Conservation (phyloP, 1,140 invertebrate species). For the Sesamia nonagrioides region DNA sequence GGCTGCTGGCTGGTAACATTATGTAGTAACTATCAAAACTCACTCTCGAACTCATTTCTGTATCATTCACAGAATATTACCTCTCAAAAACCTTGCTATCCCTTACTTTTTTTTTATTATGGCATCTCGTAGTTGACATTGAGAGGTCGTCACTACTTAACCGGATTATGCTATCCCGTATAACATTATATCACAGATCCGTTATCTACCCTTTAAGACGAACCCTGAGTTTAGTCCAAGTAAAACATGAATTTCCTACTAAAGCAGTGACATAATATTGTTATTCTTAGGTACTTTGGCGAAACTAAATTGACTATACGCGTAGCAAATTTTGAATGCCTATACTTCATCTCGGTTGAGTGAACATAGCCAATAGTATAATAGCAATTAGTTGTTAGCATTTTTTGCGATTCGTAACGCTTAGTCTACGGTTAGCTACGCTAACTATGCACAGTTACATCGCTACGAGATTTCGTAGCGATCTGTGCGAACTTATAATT, state of each 20-base stretch:
- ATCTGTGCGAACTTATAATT: neutral
- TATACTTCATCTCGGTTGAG: neutral
- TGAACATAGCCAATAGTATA: neutral
- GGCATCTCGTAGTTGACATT: too few relatives aligned
- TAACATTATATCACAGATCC: too few relatives aligned
- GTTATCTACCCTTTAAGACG: too few relatives aligned
- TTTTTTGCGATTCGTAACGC: neutral
- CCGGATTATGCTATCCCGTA: too few relatives aligned
- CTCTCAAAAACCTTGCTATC: too few relatives aligned
- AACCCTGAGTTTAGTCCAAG: too few relatives aligned
- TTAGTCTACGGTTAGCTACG: conserved; percentile 9
- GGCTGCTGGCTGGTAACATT: too few relatives aligned
- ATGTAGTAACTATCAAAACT: too few relatives aligned
- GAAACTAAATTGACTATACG: neutral
- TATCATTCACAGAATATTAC: too few relatives aligned
- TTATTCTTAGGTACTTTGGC: neutral
- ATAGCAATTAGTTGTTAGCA: neutral
- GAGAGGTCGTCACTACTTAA: too few relatives aligned
- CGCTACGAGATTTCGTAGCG: conserved; percentile 21
- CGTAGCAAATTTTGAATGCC: neutral
- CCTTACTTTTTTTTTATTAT: too few relatives aligned
- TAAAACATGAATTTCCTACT: neutral
- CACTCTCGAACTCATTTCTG: too few relatives aligned
- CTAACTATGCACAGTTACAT: neutral
- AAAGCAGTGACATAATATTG: neutral